phyloP scores from a whole-genome alignment of 2,113 vertebrate genomes.

The Lamprotornis superbus region DNA sequence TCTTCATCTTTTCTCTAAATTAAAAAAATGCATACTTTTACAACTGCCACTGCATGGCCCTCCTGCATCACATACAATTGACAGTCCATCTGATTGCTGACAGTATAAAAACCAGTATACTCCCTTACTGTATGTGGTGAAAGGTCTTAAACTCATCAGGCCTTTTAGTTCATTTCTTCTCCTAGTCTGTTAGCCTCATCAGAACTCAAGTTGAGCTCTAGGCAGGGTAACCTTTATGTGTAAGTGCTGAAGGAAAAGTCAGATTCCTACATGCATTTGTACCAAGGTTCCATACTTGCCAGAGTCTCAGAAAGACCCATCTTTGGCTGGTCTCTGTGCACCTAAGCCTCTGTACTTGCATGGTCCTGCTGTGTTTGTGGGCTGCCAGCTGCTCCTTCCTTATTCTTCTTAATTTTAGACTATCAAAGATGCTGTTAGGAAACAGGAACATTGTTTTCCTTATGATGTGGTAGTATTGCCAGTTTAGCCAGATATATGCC shows the following conservation, averaged over 20 bases:
- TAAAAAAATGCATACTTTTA: not conserved
- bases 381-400: not conserved
- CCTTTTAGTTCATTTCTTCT: not conserved
- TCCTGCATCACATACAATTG: not conserved
- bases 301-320: not conserved
- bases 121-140: not conserved
- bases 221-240: not conserved
- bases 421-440: not conserved
- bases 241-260: not conserved
- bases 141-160: not conserved
- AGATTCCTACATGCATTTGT: not conserved
- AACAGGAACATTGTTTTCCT: not conserved
- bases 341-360: not conserved
- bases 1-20: not conserved
- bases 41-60: not conserved
- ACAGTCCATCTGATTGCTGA: not conserved
- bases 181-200: not conserved
- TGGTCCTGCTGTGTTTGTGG: not conserved
- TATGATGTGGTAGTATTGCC: not conserved
- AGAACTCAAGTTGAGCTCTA: not conserved
- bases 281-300: not conserved
- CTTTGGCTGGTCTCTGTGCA: not conserved
- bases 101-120: not conserved
- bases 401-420: not conserved
- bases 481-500: not conserved